phyloP scores from a whole-genome alignment of 2,797 vertebrate species.

The Paguma larvata region DNA sequence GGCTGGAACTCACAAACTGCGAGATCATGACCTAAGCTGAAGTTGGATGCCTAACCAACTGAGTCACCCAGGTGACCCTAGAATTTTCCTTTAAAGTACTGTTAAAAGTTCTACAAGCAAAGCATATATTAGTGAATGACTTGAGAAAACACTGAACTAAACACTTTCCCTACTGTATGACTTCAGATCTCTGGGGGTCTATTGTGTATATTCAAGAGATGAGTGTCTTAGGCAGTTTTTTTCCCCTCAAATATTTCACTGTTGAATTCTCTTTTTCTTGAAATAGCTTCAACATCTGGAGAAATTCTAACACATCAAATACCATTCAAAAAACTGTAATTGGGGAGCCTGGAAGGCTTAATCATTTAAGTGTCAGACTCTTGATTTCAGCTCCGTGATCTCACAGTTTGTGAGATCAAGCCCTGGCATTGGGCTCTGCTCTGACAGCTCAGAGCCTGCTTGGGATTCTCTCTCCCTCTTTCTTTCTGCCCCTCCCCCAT shows the following conservation, averaged over 20 bases:
- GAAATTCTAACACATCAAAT: background rate
- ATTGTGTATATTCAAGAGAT: background rate
- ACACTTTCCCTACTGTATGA: background rate
- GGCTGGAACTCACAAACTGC: no score
- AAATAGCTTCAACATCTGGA: constrained; percentile 7
- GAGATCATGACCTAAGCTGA: no score
- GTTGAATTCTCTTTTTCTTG: background rate
- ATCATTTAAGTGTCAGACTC: no score
- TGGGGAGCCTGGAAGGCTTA: no score
- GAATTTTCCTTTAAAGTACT: background rate
- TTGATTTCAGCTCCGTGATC: no score
- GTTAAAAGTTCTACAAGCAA: background rate
- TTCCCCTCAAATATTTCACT: background rate
- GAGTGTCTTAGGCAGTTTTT: background rate
- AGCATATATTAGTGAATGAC: background rate
- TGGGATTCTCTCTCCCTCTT: no score
- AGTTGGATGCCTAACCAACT: no score
- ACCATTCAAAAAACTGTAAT: background rate
- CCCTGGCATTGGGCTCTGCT: no score
- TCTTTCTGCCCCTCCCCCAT: no score
- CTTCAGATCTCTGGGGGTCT: background rate
- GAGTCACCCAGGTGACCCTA: no score
- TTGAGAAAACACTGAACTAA: constrained; percentile 17
- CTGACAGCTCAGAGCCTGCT: no score
- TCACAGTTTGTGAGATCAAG: no score